phyloP scores from a whole-genome alignment of 2,797 vertebrate species.

The Anniella stebbinsi region DNA sequence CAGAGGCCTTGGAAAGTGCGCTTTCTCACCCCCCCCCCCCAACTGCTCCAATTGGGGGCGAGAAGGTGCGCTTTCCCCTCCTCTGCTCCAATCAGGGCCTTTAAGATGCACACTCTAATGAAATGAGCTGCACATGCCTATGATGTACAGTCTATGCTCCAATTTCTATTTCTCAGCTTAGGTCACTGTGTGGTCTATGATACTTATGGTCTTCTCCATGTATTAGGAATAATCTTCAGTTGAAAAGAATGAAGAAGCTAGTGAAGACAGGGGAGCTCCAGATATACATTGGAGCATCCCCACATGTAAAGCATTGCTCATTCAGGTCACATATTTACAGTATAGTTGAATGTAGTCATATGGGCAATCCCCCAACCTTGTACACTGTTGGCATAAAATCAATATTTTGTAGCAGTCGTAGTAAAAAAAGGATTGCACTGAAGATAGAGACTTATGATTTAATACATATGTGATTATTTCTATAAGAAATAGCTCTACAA shows the following conservation, averaged over 20 bases:
- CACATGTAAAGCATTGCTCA: neutral
- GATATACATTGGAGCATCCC: too few relatives aligned
- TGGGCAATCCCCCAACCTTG: neutral
- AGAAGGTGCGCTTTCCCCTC: too few relatives aligned
- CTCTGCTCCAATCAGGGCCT: too few relatives aligned
- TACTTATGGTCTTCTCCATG: neutral
- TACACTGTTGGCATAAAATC: neutral
- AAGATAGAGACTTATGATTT: conserved; percentile 19
- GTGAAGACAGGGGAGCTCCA: neutral
- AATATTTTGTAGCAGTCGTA: neutral
- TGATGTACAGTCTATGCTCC: too few relatives aligned
- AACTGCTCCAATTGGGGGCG: too few relatives aligned
- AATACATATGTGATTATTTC: conserved; percentile 28
- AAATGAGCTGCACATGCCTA: too few relatives aligned
- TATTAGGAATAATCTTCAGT: neutral
- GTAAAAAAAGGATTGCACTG: neutral
- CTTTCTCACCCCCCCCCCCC: too few relatives aligned
- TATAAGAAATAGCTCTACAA: conserved; percentile 41
- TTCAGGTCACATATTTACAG: neutral
- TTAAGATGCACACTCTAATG: too few relatives aligned
- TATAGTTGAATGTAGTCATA: neutral
- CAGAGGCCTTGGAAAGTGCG: too few relatives aligned
- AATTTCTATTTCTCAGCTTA: neutral
- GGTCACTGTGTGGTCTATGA: neutral
- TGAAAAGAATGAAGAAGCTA: neutral